phyloP scores from a whole-genome alignment of 2,888 invertebrate species.

The Steinernema scapterisci region DNA sequence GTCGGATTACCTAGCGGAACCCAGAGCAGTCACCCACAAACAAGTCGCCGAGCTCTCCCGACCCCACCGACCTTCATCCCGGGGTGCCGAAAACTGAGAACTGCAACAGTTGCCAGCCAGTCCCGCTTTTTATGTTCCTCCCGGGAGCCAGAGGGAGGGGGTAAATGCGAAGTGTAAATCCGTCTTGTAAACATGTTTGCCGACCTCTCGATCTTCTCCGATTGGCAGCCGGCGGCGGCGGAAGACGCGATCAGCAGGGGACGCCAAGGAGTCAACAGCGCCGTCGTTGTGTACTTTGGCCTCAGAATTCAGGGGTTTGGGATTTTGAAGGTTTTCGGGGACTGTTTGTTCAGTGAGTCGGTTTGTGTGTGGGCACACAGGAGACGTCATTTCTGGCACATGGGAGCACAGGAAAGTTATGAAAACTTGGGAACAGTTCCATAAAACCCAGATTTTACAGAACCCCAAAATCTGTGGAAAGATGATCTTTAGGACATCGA shows the following conservation, averaged over 20 bases:
- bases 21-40: background rate
- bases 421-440: too few species aligned
- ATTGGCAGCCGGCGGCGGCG: background rate
- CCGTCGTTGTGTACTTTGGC: conserved; percentile 10
- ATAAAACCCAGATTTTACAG: too few species aligned
- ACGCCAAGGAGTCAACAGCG: background rate
- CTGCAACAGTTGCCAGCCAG: background rate
- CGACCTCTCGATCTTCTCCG: conserved; percentile 8
- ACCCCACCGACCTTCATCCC: too few species aligned
- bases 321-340: too few species aligned
- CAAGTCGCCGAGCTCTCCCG: background rate
- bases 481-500: too few species aligned
- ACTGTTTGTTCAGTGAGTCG: too few species aligned
- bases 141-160: too few species aligned
- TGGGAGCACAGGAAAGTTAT: too few species aligned
- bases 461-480: too few species aligned
- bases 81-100: background rate
- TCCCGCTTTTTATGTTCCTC: background rate
- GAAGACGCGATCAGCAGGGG: background rate
- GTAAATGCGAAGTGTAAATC: conserved; percentile 7
- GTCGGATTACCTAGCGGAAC: background rate
- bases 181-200: conserved; percentile 11
- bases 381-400: too few species aligned
- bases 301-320: background rate
- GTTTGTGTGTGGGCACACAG: too few species aligned